These are phyloP conservation scores for Phaethon lepturus DNA, from an alignment of 2,113 vertebrate genomes.

Conservation along the genomic window DNA sequence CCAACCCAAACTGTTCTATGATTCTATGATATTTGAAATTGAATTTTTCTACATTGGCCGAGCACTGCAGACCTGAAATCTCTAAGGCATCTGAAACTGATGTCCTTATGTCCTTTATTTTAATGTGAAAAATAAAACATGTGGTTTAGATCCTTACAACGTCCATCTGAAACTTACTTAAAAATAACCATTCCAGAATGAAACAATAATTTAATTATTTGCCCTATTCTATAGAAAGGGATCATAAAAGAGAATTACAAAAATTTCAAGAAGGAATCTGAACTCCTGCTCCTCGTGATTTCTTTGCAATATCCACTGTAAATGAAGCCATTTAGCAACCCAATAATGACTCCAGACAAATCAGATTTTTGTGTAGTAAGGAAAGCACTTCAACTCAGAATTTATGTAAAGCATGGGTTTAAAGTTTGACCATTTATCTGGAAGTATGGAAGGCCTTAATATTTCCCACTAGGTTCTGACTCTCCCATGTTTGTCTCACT, in stretches of 20 bases:
- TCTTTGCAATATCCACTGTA: background rate
- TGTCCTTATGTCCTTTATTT: background rate
- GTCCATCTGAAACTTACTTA: background rate
- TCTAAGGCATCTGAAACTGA: background rate
- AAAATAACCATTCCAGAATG: background rate
- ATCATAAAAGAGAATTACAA: background rate
- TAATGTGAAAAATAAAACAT: background rate
- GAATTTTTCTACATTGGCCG: background rate
- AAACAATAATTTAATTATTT: background rate
- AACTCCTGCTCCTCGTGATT: background rate
- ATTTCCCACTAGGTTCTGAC: background rate
- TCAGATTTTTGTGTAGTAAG: background rate
- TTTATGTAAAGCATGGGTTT: background rate
- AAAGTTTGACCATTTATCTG: background rate
- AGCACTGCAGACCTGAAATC: background rate
- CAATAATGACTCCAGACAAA: background rate
- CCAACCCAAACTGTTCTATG: too few species aligned
- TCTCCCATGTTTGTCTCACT: background rate
- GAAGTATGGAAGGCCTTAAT: background rate
- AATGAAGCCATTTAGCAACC: background rate
- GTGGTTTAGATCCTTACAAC: background rate
- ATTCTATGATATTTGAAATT: background rate
- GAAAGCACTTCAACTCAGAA: background rate
- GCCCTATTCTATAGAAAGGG: background rate
- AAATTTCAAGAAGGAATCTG: background rate